Conservation (phyloP, 2,888 invertebrate species). For the Thumatha senex region DNA sequence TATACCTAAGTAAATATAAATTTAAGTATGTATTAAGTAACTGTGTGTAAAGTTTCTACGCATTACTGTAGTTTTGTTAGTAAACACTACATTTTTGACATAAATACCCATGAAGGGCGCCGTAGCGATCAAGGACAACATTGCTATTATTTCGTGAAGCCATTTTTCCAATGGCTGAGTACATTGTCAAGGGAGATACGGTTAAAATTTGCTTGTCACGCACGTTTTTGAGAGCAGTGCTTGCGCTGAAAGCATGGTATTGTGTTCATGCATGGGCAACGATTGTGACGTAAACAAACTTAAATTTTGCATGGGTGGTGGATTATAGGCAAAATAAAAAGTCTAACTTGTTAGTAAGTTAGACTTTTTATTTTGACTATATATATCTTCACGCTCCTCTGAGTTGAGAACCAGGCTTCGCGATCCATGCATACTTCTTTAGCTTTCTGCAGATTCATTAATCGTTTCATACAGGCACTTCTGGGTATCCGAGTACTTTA, state of each 20-base stretch:
- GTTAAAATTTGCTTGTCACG: slow-evolving; percentile 22
- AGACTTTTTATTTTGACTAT: no score
- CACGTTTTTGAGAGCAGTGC: slow-evolving; percentile 19
- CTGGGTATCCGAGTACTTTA: no score
- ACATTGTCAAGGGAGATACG: slow-evolving; percentile 13
- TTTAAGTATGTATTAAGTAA: no score
- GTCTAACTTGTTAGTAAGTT: no score
- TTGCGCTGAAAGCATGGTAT: slow-evolving; percentile 40
- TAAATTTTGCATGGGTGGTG: slow-evolving; percentile 1
- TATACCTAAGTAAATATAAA: no score
- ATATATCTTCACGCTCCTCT: no score
- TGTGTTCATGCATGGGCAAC: slow-evolving; percentile 64
- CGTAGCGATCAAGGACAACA: slow-evolving; percentile 49
- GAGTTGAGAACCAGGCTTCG: no score
- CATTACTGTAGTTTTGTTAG: no score
- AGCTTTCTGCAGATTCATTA: no score
- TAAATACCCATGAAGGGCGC: slow-evolving; percentile 47
- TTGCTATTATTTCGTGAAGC: slow-evolving; percentile 5
- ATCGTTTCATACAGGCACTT: no score
- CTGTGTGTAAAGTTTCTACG: no score
- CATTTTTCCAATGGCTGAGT: slow-evolving; percentile 13
- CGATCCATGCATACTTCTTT: no score
- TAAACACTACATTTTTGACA: slow-evolving; percentile 9
- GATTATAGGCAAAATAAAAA: neutral
- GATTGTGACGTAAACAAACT: slow-evolving; percentile 33